Conservation (phyloP, 2,797 vertebrate genomes). For the Lagocephalus sceleratus region DNA sequence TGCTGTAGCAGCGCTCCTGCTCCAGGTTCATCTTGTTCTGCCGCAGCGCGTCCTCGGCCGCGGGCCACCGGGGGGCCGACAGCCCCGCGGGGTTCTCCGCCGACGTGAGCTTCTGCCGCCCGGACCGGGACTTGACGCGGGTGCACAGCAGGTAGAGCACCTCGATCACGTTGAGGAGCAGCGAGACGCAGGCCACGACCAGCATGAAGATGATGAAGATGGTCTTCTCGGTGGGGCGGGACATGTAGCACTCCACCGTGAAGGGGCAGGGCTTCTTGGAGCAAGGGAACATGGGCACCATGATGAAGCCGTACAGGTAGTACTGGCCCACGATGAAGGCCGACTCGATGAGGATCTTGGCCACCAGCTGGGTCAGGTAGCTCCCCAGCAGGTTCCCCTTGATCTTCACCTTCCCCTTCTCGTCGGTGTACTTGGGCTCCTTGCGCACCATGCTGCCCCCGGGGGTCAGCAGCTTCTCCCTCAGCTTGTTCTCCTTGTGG, state of each 20-base stretch:
- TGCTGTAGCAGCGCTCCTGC: conserved; percentile 48
- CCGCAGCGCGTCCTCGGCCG: conserved; percentile 1
- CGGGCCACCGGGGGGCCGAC: conserved; percentile 15
- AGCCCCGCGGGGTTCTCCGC: conserved; percentile 34
- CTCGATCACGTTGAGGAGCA: conserved; percentile 59
- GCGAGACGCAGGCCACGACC: conserved; percentile 62
- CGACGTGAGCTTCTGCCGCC: conserved; percentile 14
- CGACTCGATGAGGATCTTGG: conserved; percentile 87
- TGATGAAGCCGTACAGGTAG: conserved; percentile 91
- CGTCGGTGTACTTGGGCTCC: conserved; percentile 77
- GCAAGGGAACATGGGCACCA: conserved; percentile 88
- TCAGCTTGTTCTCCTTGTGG: conserved; percentile 84
- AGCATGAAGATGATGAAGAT: conserved; percentile 73
- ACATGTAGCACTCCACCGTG: conserved; percentile 73
- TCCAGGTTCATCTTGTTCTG: conserved; percentile 63
- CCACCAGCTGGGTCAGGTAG: conserved; percentile 84
- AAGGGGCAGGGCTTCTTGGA: conserved; percentile 86
- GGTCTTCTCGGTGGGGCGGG: conserved; percentile 60
- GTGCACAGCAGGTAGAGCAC: conserved; percentile 58
- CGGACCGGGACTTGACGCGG: conserved; percentile 23
- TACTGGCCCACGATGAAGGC: conserved; percentile 93
- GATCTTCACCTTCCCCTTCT: conserved; percentile 83
- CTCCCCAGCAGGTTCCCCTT: conserved; percentile 88
- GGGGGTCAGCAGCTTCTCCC: conserved; percentile 65
- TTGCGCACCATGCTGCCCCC: conserved; percentile 61